Base-by-base conservation (phyloP, 1,140 invertebrate species). In the Maconellicoccus hirsutus region DNA sequence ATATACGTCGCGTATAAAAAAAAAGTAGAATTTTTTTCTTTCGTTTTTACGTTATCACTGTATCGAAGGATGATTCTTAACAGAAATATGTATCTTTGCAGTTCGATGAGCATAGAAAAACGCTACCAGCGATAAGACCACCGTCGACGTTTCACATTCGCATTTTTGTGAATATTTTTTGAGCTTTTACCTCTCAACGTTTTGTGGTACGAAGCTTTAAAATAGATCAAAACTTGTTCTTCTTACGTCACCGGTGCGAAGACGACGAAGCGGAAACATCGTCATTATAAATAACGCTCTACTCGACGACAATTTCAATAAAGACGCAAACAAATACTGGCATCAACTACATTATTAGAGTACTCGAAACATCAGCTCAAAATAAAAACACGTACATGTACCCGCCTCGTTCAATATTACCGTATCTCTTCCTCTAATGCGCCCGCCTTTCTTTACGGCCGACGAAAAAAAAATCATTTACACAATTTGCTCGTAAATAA, bases 141-240 rank as follows among this genome's bases (percentile, higher is more conserved):
- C 42, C 42, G 12, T 52, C 6, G n/a, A 52, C 2, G 42, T 33
- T 33, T 33, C 12, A 12, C 42, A 52, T 52, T 16, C 42, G 42
- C 42, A 52, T 52, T 52, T 52, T 52, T 52, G 4, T 52, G 2
- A 52, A 16, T 52, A 8, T 52, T 52, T 52, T 52, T 52, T 19
- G 42, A 52, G 42, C 16, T 52, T 19, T 14, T 16, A 3, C 42
- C n/a, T 52, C 10, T 66, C 21, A 25, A 3, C 22, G 25, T 22
- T 12, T 25, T 22, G 10, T 22, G 25, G 19, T 10, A 8, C 10
- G 21, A 25, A 66, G 19, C 61, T 66, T 26, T 25, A 66, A 66
- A 66, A 66, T 66, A 66, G 61, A 66, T 66, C 61, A 66, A n/a
- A 66, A 25, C 21, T 26, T 25, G 61, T 66, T 66, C 25, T 26